These are phyloP conservation scores for Mormyrus lacerda DNA, from an alignment of 2,113 vertebrate genomes.

Conservation along the genomic window DNA sequence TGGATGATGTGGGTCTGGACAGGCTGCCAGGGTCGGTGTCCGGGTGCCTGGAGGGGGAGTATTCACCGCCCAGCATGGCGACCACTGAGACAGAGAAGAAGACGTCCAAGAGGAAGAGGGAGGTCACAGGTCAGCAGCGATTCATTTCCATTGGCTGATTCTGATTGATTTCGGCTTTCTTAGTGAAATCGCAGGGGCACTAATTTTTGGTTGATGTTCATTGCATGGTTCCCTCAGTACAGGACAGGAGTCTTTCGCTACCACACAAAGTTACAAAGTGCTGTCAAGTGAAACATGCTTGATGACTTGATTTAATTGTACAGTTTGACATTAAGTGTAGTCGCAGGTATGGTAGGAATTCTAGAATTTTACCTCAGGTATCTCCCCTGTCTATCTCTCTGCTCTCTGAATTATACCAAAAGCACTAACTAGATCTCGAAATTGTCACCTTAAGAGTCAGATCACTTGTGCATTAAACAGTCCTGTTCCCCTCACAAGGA, in stretches of 20 bases:
- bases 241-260: not conserved
- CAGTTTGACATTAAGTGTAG: not conserved
- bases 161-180: not conserved
- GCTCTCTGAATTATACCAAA: not conserved
- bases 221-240: not conserved
- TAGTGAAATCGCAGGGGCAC: not conserved
- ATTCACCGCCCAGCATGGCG: constrained; percentile 57
- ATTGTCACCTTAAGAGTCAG: not conserved
- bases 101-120: constrained; percentile 70
- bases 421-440: not conserved
- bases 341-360: not conserved
- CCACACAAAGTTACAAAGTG: not conserved
- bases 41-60: constrained; percentile 61
- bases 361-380: not conserved
- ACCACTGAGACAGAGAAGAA: constrained; percentile 72
- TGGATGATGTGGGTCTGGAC: constrained; percentile 49
- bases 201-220: not conserved
- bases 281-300: not conserved
- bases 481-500: not conserved
- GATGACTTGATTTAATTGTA: not conserved
- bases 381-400: not conserved
- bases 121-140: constrained; percentile 70
- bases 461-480: not conserved
- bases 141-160: not conserved
- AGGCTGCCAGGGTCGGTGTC: constrained; percentile 50